Evolutionary conservation across 2,888 invertebrate species (phyloP).

Genomic region (Branchipolynoe longqiensis): DNA sequence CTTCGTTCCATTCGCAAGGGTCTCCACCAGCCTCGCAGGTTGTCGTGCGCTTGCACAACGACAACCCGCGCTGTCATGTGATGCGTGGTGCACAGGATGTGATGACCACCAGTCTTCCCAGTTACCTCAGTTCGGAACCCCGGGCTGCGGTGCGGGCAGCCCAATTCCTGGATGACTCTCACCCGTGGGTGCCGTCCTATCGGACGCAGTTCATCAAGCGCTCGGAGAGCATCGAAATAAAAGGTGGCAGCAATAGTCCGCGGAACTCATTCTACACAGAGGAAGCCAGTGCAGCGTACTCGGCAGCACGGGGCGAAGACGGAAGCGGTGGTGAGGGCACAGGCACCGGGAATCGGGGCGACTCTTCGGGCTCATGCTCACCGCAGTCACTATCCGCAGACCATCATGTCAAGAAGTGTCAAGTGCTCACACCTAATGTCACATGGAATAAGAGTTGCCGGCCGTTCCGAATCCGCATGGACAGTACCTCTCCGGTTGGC

Average conservation of each 20-base stretch:
- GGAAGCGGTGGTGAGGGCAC: neutral
- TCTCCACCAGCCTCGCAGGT: slow-evolving; percentile 41
- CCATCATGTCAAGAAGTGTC: neutral
- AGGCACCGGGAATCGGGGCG: neutral
- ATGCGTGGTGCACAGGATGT: slow-evolving; percentile 6
- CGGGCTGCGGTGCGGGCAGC: neutral
- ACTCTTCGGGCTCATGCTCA: slow-evolving; percentile 4
- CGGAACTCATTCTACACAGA: slow-evolving; percentile 58
- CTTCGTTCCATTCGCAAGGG: slow-evolving; percentile 1
- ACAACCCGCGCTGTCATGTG: slow-evolving; percentile 40
- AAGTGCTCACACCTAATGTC: slow-evolving; percentile 26
- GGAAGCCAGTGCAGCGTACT: neutral
- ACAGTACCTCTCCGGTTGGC: neutral
- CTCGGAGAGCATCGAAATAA: slow-evolving; percentile 60
- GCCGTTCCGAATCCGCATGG: slow-evolving; percentile 35
- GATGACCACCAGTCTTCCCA: slow-evolving; percentile 5
- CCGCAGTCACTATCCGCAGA: neutral
- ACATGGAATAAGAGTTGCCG: slow-evolving; percentile 51
- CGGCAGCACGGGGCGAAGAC: neutral
- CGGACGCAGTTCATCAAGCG: slow-evolving; percentile 59
- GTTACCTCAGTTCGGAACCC: neutral
- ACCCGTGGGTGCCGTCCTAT: slow-evolving; percentile 23
- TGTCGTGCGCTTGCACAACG: slow-evolving; percentile 53
- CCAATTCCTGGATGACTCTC: neutral
- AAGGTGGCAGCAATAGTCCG: slow-evolving; percentile 54